Evolutionary conservation across 1,140 invertebrate species (phyloP).

Genomic region (Nephila pilipes): DNA sequence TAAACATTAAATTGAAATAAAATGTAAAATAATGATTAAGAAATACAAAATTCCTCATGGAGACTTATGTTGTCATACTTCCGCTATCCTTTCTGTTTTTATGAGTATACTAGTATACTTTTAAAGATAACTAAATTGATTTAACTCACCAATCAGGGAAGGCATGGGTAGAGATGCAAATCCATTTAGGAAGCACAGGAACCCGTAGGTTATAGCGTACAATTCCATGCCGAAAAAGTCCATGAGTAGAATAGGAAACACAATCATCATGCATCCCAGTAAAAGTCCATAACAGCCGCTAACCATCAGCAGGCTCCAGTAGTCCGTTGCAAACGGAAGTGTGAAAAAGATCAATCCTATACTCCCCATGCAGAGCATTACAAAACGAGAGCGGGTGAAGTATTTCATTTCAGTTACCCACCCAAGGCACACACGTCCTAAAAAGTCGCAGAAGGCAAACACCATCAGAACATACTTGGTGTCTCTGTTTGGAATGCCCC

Average conservation of each 20-base stretch:
- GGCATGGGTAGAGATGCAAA: conserved; percentile 62
- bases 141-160: conserved; percentile 73
- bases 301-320: conserved; percentile 46
- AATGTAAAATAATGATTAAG: no score
- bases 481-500: conserved; percentile 12
- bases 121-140: background rate
- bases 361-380: conserved; percentile 48
- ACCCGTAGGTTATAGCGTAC: conserved; percentile 74
- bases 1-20: no score
- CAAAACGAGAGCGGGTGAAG: conserved; percentile 57
- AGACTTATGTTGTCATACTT: no score
- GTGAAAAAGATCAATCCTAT: conserved; percentile 73
- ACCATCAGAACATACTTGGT: conserved; percentile 75
- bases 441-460: conserved; percentile 75
- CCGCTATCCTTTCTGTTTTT: no score
- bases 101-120: no score
- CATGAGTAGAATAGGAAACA: conserved; percentile 70
- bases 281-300: conserved; percentile 65
- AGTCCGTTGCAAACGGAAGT: conserved; percentile 52
- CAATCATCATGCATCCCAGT: conserved; percentile 64
- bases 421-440: conserved; percentile 74
- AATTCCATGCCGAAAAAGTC: conserved; percentile 70
- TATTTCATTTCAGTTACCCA: conserved; percentile 75
- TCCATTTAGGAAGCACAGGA: conserved; percentile 74
- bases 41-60: no score